These are phyloP conservation scores for Hemiscyllium ocellatum DNA, from an alignment of 2,113 vertebrate genomes.

Conservation along the genomic window DNA sequence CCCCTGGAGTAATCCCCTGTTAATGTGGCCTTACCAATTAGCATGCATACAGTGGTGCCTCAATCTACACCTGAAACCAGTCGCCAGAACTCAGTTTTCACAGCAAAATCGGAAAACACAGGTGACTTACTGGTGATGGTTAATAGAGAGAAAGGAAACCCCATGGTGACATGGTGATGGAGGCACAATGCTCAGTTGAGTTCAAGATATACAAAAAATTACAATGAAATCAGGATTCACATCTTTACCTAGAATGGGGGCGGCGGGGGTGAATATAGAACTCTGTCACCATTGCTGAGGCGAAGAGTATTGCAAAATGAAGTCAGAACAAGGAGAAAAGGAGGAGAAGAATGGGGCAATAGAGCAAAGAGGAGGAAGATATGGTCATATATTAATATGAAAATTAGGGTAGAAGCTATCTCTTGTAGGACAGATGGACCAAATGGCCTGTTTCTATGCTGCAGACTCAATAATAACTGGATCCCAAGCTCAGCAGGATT, in stretches of 20 bases:
- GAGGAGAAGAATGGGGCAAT: not conserved
- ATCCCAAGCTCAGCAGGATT: not conserved
- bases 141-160: too few species aligned
- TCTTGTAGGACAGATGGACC: not conserved
- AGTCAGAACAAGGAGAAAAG: not conserved
- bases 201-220: too few species aligned
- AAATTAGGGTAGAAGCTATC: not conserved
- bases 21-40: not conserved
- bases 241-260: not conserved
- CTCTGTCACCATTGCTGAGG: not conserved
- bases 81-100: not conserved
- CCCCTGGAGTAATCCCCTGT: not conserved
- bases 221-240: too few species aligned
- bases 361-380: not conserved
- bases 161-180: too few species aligned
- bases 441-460: not conserved
- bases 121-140: too few species aligned
- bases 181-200: too few species aligned
- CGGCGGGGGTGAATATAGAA: not conserved
- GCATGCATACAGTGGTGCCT: not conserved
- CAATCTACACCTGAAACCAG: not conserved
- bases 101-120: too few species aligned
- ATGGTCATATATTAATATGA: too few species aligned
- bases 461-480: not conserved
- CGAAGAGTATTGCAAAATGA: not conserved